Base-by-base conservation (phyloP, 2,888 invertebrate genomes). In the Pristionchus fissidentatus region DNA sequence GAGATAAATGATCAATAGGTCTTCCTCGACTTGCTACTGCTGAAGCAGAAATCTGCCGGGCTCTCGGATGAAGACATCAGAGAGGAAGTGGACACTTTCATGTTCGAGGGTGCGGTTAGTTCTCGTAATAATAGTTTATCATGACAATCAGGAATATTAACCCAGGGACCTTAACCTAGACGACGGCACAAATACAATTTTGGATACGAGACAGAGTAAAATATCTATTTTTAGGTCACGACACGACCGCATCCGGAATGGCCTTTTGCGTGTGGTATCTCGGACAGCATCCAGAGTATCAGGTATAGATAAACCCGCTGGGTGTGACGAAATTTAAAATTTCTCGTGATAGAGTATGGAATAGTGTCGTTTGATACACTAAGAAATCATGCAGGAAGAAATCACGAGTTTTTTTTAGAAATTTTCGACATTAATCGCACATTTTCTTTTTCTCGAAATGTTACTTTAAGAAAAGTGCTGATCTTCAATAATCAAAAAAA, bases 11-110 rank as follows among this genome's bases (percentile, higher is more conserved):
- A 66, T 13, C n/a, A 82, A 10, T 29, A 92, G 35, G 93, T 93
- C 7, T 93, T 93, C 87, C 91, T 94, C 46, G 94, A 94, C 87
- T 89, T 94, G 87, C 88, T 94, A 29, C 88, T 94, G 43, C 91
- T 92, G 55, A 89, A 92, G 62, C 88, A 91, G 19, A 87, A 91
- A 10, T 91, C 91, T 7, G 88, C 90, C 13, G 86, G 88, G 7
- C 87, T 93, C 57, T 91, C 92, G 0, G 87, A 92, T 83, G 88
- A 90, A 13, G 93, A 93, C 83, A 93, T 94, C 38, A 22, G 77
- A 60, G 88, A 92, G 62, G 94, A 94, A 86, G 94, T 94, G 88
- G 94, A 79, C 32, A 79, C 62, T n/a, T 93, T 93, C 88, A 94
- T 93, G 93, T 93, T 93, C 90, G 93, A 93, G 86, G 87, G 87